A percentile compares a stretch with the other conserved stretches of the same genome.
Conservation (phyloP, 2,888 invertebrate species). For the Brachyptera putata region DNA sequence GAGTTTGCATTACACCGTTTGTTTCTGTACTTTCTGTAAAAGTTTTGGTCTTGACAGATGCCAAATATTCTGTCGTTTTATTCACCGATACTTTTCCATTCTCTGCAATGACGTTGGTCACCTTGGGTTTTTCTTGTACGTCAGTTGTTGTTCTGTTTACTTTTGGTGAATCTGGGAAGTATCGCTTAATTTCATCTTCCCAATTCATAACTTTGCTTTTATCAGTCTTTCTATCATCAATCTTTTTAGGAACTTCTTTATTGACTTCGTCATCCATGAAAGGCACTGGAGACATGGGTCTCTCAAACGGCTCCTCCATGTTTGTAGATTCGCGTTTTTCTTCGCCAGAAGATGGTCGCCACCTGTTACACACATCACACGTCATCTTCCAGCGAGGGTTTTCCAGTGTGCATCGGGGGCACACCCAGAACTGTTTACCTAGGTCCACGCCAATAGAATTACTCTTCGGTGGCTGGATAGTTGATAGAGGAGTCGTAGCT, state of each 20-base stretch:
- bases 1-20: no score
- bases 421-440: conserved; percentile 48
- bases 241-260: conserved; percentile 18
- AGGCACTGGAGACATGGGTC: conserved; percentile 5
- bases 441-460: not conserved
- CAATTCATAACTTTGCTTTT: conserved; percentile 32
- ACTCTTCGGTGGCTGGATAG: not conserved
- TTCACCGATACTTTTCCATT: not conserved
- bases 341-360: conserved; percentile 44
- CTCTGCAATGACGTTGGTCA: not conserved
- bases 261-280: conserved; percentile 14
- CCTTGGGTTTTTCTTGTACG: not conserved
- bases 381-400: conserved; percentile 59
- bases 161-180: conserved; percentile 32
- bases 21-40: not conserved
- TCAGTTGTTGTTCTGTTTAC: not conserved
- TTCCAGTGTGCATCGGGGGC: conserved; percentile 56
- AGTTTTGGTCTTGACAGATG: not conserved
- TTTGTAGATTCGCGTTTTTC: not conserved
- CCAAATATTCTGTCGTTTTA: not conserved
- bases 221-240: no score
- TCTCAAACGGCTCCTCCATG: conserved; percentile 17
- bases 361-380: conserved; percentile 57
- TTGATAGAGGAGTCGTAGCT: conserved; percentile 26
- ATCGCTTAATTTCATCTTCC: conserved; percentile 39